Evolutionary conservation across 2,888 invertebrate genomes (phyloP), one percentile per base, ranked within the genome.

Genomic region (Drosophila anomalata): DNA sequence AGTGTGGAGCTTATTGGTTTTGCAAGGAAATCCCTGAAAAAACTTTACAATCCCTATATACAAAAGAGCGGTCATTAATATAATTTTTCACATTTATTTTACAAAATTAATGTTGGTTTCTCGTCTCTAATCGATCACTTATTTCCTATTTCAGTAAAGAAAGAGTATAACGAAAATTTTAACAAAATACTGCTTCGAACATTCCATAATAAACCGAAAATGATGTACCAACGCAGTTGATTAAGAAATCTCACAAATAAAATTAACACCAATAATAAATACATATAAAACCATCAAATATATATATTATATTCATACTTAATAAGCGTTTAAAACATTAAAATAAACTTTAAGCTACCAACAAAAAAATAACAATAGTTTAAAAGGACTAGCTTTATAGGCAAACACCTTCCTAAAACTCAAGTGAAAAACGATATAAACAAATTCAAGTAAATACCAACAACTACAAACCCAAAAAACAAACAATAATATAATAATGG

Each of bases 401-500:
- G 65, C 41, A 79, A 48, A 77, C 73, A 73, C 59, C 75, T 68
- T 75, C 63, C 63, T 61, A 71, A 54, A 69, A 53, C 63, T 62
- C 63, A 74, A 71, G 54, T 61, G 58, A 63, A 69, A 60, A 52
- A 65, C 36, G n/a, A 36, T 33, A 69, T 54, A 60, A 76, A 65
- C 17, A 67, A 66, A 73, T 57, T 66, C 61, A 71, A 73, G 50
- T 47, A 48, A 55, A 79, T 14, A 53, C 53, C 52, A 67, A 47
- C 47, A 70, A 52, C 12, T 52, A n/a, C 17, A 52, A 67, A 72
- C 57, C 22, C 52, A 58, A 61, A 55, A 54, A 57, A 46, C 29
- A 56, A 77, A 65, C 8, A 59, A 70, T 60, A 69, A 66, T 74
- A 72, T 41, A 29, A 79, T 87, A 87, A 95, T 96, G 95, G 95